Evolutionary conservation across 1,140 invertebrate genomes (phyloP), one percentile per base, ranked within the genome.

Genomic region (Lucilia sericata): DNA sequence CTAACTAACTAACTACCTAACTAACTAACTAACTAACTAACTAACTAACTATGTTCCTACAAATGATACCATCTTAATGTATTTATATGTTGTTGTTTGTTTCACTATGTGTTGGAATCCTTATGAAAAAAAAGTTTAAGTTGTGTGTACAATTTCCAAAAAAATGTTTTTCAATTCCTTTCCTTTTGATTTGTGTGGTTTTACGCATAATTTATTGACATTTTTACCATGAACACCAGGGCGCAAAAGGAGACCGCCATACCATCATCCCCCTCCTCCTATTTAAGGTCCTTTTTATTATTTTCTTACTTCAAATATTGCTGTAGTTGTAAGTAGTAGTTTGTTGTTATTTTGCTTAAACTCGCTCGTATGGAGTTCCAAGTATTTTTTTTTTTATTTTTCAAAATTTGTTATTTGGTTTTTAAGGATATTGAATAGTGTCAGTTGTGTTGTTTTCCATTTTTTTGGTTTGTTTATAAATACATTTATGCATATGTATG

Each of bases 171-270:
- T 80, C 76, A 80, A 80, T 80, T 80, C 51, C 47, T 47, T 49
- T 51, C n/a, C 21, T 19, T 80, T 80, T 80, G 76, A 80, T 80
- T 80, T 80, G 76, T 80, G 76, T 80, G 76, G 76, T 80, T 80
- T 49, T 80, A 80, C 76, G 76, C 76, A 80, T 80, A 80, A 80
- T 80, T 80, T 80, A 80, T 49, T 80, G 76, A 80, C 76, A 80
- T 80, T 80, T 80, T 80, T 80, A 80, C 47, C 47, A 21, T 80
- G 76, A 80, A 80, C 76, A 80, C 76, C 76, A 80, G 76, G 76
- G 76, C 19, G 65, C 65, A 70, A 70, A 70, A 70, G 17, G 5
- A 60, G 14, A n/a, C 13, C 55, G 2, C 55, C 55, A 17, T 12
- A 60, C 55, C 55, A 17, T 12, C 8, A 21, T 21, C 1, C 19